These are phyloP conservation scores for Megaleporinus macrocephalus DNA, from an alignment of 2,113 vertebrate genomes.

Conservation along the genomic window DNA sequence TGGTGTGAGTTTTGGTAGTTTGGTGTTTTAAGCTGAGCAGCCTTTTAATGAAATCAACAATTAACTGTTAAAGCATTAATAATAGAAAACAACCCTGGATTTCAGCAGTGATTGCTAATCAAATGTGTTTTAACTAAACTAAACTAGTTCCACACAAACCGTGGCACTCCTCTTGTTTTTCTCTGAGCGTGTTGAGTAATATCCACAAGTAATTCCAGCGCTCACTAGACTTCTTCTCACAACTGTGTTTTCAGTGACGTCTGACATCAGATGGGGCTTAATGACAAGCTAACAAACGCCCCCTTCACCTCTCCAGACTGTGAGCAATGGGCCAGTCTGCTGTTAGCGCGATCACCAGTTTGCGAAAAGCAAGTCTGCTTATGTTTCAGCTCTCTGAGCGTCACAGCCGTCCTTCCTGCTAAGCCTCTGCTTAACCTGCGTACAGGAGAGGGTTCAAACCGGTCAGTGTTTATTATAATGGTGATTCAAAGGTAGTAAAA, in stretches of 20 bases:
- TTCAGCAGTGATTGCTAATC: too few relatives aligned
- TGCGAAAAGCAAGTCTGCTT: constrained; percentile 69
- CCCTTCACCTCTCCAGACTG: background rate
- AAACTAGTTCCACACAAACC: too few relatives aligned
- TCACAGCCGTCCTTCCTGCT: constrained; percentile 70
- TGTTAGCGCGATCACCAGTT: constrained; percentile 60
- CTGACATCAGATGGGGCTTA: too few relatives aligned
- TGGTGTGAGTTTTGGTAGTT: background rate
- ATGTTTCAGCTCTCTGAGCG: constrained; percentile 72
- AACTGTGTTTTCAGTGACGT: too few relatives aligned
- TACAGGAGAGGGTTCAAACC: background rate
- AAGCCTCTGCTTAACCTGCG: constrained; percentile 21
- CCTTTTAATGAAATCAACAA: too few relatives aligned
- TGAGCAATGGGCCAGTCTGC: background rate
- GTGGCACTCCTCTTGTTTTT: too few relatives aligned
- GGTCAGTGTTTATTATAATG: background rate
- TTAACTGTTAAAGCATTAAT: too few relatives aligned
- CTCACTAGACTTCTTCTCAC: too few relatives aligned
- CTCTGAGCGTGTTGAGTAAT: too few relatives aligned
- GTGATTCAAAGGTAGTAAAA: background rate
- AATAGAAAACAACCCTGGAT: too few relatives aligned
- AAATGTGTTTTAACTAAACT: too few relatives aligned
- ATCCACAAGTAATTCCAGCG: too few relatives aligned
- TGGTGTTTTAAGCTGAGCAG: background rate
- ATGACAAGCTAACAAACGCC: background rate